Percentiles rank a stretch among this genome's conserved stretches.
These are phyloP conservation scores for Albula goreensis DNA, from an alignment of 2,113 vertebrate species.

Conservation along the genomic window DNA sequence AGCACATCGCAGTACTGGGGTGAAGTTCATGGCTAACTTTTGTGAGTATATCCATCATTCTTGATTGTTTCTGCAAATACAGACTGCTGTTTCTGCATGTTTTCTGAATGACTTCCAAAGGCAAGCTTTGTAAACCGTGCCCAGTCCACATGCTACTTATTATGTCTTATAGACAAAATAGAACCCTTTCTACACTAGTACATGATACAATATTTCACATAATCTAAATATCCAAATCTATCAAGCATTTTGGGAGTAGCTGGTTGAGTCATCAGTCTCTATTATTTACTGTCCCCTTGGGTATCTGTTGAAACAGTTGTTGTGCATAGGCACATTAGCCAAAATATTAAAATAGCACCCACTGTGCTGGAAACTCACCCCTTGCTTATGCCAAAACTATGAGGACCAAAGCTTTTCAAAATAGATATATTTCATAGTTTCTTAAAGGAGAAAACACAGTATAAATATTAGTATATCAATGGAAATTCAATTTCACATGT, in stretches of 20 bases:
- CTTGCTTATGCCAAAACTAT: not conserved
- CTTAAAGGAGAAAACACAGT: not conserved
- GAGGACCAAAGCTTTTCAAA: not conserved
- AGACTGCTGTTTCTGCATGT: not conserved
- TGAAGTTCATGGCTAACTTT: not conserved
- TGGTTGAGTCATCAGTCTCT: not conserved
- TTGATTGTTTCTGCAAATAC: not conserved
- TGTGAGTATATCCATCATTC: no score
- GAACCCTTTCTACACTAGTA: not conserved
- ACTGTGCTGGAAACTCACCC: not conserved
- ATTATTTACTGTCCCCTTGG: not conserved
- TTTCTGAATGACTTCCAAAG: not conserved
- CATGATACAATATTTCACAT: not conserved
- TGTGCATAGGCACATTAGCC: not conserved
- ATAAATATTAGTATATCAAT: not conserved
- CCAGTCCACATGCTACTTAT: no score
- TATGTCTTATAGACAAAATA: no score
- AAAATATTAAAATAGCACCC: not conserved
- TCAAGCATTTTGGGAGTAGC: not conserved
- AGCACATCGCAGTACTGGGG: constrained; percentile 2
- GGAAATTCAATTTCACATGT: not conserved
- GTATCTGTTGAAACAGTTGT: not conserved
- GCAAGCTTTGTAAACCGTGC: no score
- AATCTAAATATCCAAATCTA: not conserved
- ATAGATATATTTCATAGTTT: not conserved